Evolutionary conservation across 2,113 vertebrate species (phyloP).

Genomic region (Pitta sordida): DNA sequence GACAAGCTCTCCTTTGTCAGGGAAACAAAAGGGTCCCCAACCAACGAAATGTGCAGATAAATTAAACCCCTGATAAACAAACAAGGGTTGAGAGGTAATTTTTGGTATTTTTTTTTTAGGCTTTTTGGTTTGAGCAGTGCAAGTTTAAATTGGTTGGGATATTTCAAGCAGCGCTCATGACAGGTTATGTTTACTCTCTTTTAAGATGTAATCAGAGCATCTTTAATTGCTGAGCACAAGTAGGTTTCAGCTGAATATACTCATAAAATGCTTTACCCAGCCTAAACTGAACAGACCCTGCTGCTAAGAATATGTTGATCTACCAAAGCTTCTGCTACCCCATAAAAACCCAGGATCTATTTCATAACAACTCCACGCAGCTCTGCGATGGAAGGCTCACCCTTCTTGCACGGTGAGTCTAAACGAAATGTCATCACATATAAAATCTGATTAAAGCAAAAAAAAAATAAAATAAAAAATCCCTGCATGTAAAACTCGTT

Average conservation of each 20-base stretch:
- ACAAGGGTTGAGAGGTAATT: background rate
- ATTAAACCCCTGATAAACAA: background rate
- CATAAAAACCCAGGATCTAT: slow-evolving; percentile 7
- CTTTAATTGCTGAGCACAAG: slow-evolving; percentile 24
- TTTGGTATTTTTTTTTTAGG: background rate
- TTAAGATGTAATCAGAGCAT: slow-evolving; percentile 28
- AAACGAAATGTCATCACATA: background rate
- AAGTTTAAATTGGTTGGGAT: background rate
- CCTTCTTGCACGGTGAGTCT: background rate
- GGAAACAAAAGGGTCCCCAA: background rate
- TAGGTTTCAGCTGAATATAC: background rate
- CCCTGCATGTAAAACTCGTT: background rate
- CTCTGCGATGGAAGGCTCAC: background rate
- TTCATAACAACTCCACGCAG: background rate
- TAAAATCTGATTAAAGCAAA: background rate
- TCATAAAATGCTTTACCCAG: background rate
- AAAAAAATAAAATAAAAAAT: too few relatives aligned
- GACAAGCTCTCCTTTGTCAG: background rate
- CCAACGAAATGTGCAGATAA: background rate
- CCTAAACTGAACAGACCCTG: background rate
- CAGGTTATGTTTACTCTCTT: slow-evolving; percentile 5
- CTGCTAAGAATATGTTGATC: background rate
- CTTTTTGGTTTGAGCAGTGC: background rate
- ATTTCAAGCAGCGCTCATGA: background rate
- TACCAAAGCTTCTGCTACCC: slow-evolving; percentile 18